Percentiles rank a stretch among this genome's conserved stretches.
Evolutionary conservation across 2,797 vertebrate genomes (phyloP).

Genomic region (Clarias laeviceps): DNA sequence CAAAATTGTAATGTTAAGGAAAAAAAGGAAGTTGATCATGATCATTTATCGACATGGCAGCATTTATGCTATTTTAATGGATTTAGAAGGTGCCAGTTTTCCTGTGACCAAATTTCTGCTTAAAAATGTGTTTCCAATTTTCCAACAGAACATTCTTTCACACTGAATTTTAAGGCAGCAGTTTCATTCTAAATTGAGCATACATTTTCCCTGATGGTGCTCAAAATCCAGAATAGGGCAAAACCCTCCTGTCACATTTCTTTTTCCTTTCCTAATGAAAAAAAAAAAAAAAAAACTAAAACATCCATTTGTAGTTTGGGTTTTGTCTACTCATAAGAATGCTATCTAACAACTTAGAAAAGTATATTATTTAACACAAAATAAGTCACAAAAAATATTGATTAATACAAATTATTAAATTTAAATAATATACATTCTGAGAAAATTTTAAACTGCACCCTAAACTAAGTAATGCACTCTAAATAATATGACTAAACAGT

Average conservation of each 20-base stretch:
- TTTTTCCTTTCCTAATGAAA: not conserved
- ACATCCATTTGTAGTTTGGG: too few relatives aligned
- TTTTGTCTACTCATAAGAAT: not conserved
- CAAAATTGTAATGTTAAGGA: conserved; percentile 1
- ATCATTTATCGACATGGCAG: conserved; percentile 15
- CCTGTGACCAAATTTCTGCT: not conserved
- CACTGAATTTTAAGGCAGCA: conserved; percentile 24
- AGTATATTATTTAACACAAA: not conserved
- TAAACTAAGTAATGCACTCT: not conserved
- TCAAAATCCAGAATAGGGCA: conserved; percentile 40
- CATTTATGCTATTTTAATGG: not conserved
- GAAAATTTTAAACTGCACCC: not conserved
- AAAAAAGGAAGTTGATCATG: not conserved
- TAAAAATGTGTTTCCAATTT: not conserved
- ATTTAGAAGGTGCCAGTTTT: not conserved
- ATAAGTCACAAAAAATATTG: too few relatives aligned
- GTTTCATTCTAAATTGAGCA: conserved; percentile 8
- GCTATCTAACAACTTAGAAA: not conserved
- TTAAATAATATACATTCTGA: not conserved
- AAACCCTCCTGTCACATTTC: not conserved
- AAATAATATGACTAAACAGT: not conserved
- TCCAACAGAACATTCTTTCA: conserved; percentile 2
- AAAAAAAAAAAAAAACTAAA: too few relatives aligned
- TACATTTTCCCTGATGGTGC: conserved; percentile 12
- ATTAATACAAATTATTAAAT: too few relatives aligned